Evolutionary conservation across 2,113 vertebrate genomes (phyloP).

Genomic region (Lipophrys pholis): DNA sequence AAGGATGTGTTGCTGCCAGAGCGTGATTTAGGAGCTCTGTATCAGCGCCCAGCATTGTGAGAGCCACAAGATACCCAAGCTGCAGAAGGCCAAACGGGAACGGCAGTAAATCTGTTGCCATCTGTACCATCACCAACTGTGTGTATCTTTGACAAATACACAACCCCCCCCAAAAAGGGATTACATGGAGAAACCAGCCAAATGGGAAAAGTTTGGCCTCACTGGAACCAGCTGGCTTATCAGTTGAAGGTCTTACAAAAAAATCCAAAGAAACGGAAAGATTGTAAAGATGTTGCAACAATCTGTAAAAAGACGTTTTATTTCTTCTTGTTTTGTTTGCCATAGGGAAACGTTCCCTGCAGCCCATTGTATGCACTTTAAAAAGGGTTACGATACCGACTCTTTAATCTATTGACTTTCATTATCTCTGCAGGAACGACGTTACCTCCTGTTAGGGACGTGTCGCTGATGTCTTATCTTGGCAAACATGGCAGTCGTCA

Average conservation of each 20-base stretch:
- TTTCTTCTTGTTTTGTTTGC: slow-evolving; percentile 19
- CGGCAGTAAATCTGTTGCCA: slow-evolving; percentile 79
- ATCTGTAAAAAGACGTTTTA: slow-evolving; percentile 45
- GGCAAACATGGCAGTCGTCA: slow-evolving; percentile 25
- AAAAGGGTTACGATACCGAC: neutral
- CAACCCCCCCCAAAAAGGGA: slow-evolving; percentile 67
- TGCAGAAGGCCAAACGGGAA: slow-evolving; percentile 74
- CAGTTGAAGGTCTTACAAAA: slow-evolving; percentile 60
- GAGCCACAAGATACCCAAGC: slow-evolving; percentile 72
- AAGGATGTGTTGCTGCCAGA: slow-evolving; percentile 66
- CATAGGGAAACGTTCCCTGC: slow-evolving; percentile 1
- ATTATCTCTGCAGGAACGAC: slow-evolving; percentile 34
- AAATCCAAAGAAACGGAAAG: slow-evolving; percentile 68
- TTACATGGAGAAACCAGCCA: slow-evolving; percentile 73
- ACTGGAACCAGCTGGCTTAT: slow-evolving; percentile 79
- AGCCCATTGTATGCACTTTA: neutral
- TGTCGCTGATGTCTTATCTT: slow-evolving; percentile 30
- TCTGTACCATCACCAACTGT: slow-evolving; percentile 78
- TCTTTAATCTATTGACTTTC: slow-evolving; percentile 55
- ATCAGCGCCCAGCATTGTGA: slow-evolving; percentile 71
- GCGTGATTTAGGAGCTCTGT: slow-evolving; percentile 78
- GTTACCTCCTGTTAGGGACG: slow-evolving; percentile 26
- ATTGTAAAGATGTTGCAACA: slow-evolving; percentile 49
- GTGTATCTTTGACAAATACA: slow-evolving; percentile 79
- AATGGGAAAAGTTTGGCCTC: slow-evolving; percentile 72